Conservation (phyloP, 2,888 invertebrate genomes). For the Sinopyrophorus schimmeli region DNA sequence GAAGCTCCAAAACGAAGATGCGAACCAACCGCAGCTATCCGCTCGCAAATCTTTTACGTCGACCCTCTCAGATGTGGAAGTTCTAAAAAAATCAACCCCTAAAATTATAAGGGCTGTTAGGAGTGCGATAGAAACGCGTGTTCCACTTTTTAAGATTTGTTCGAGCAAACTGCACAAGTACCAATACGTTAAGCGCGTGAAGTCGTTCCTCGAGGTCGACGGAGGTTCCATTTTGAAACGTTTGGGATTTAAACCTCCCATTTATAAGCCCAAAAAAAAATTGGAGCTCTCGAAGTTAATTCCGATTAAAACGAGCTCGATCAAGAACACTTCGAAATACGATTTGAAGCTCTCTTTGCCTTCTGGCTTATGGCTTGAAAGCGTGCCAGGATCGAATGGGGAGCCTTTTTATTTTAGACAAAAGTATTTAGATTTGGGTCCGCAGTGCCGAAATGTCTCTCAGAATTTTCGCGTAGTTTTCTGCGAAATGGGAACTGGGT, state of each 20-base stretch:
- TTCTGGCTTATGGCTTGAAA: conserved; percentile 28
- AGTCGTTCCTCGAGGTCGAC: conserved; percentile 27
- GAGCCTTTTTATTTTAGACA: conserved; percentile 26
- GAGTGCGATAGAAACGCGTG: conserved; percentile 16
- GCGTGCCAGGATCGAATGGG: conserved; percentile 9
- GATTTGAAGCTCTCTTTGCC: conserved; percentile 25
- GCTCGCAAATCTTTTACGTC: too few relatives aligned
- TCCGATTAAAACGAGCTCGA: conserved; percentile 15
- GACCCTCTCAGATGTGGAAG: background rate
- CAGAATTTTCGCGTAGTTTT: conserved; percentile 30
- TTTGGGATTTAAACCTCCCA: conserved; percentile 18
- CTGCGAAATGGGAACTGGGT: conserved; percentile 26
- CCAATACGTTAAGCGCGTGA: conserved; percentile 31
- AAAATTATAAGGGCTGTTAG: conserved; percentile 10
- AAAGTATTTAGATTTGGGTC: conserved; percentile 25
- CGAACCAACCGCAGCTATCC: too few relatives aligned
- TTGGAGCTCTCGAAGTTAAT: conserved; percentile 21
- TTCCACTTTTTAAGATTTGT: conserved; percentile 34
- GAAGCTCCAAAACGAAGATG: too few relatives aligned
- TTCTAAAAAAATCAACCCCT: background rate
- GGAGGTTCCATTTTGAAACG: conserved; percentile 24
- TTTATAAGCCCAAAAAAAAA: conserved; percentile 10
- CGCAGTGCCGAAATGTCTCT: conserved; percentile 17
- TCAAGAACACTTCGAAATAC: conserved; percentile 4
- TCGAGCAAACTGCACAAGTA: conserved; percentile 31